These are phyloP conservation scores for Volucella inanis DNA, from an alignment of 2,888 invertebrate species.

Conservation along the genomic window DNA sequence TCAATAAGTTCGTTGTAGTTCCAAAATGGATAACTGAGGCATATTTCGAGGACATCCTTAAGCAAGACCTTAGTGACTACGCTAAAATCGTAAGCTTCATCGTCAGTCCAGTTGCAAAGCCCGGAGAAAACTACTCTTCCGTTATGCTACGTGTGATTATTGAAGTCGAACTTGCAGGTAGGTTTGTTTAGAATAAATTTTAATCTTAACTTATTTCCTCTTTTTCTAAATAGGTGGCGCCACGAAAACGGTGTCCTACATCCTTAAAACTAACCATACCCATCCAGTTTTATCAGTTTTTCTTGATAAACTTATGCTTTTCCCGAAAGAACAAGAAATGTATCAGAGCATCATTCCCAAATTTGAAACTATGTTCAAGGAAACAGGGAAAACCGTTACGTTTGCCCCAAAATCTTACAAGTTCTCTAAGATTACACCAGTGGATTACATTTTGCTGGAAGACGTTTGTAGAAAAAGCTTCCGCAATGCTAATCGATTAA, in stretches of 20 bases:
- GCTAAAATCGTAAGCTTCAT: constrained; percentile 76
- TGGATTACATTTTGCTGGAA: constrained; percentile 79
- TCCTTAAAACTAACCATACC: constrained; percentile 78
- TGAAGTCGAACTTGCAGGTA: constrained; percentile 79
- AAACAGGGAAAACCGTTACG: constrained; percentile 77
- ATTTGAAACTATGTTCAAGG: constrained; percentile 79
- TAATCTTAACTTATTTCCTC: neutral
- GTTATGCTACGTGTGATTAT: constrained; percentile 79
- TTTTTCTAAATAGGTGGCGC: constrained; percentile 75
- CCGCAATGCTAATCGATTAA: constrained; percentile 79
- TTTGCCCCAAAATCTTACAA: constrained; percentile 80
- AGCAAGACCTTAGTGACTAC: constrained; percentile 77
- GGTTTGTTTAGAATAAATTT: neutral
- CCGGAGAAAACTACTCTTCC: constrained; percentile 79
- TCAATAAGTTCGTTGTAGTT: constrained; percentile 23
- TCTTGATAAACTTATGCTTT: constrained; percentile 75
- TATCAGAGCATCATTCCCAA: constrained; percentile 80
- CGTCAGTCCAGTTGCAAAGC: constrained; percentile 64
- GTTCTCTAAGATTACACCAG: constrained; percentile 78
- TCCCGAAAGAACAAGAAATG: constrained; percentile 80
- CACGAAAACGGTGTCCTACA: constrained; percentile 77
- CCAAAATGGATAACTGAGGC: constrained; percentile 78
- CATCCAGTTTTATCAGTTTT: constrained; percentile 78
- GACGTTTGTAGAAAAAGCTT: constrained; percentile 79
- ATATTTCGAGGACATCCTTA: constrained; percentile 77